Evolutionary conservation across 2,113 vertebrate species (phyloP), one percentile per base, ranked within the genome.

Genomic region (Bungarus multicinctus): DNA sequence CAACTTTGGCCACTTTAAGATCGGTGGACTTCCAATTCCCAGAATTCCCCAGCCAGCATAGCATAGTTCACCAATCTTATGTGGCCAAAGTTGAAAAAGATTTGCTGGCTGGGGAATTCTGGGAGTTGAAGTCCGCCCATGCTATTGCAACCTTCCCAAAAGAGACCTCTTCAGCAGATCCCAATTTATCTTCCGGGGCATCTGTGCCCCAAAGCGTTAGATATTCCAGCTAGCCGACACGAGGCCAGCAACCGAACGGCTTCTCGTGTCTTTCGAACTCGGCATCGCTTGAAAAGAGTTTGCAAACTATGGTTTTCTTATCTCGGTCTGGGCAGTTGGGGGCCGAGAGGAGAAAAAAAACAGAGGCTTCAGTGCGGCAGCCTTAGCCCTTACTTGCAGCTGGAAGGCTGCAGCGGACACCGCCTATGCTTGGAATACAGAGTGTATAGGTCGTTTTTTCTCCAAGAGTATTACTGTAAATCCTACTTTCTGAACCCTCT

Each of bases 391-490:
- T 4, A 1, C 58, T 1, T 88, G 93, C 95, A 89, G 43, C 85
- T 0, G 11, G 94, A 90, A 8, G 1, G 55, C 85, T 85, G 2
- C 10, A 1, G 89, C 23, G 52, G 64, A 25, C 27, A 39, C 34
- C 74, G 88, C 45, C 74, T 34, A 87, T 96, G 95, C 91, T 96
- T 95, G 97, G 96, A 97, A 97, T 90, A 69, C 91, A 81, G 94
- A 92, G 69, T 52, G 94, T n/a, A 10, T 89, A 92, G 64, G 12
- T 69, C 64, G 30, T 69, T n/a, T 91, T 93, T 90, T 88, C 34
- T 57, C 94, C 90, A 94, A 94, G 54, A 2, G 4, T 86, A 94
- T 97, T 97, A 97, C 96, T 95, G 97, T 96, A 97, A 97, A 95
- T 95, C 91, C 91, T 94, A 30, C 94, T 94, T 93, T 55, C 74